Conservation (phyloP, 2,888 invertebrate genomes). For the Euzophera pinguis region DNA sequence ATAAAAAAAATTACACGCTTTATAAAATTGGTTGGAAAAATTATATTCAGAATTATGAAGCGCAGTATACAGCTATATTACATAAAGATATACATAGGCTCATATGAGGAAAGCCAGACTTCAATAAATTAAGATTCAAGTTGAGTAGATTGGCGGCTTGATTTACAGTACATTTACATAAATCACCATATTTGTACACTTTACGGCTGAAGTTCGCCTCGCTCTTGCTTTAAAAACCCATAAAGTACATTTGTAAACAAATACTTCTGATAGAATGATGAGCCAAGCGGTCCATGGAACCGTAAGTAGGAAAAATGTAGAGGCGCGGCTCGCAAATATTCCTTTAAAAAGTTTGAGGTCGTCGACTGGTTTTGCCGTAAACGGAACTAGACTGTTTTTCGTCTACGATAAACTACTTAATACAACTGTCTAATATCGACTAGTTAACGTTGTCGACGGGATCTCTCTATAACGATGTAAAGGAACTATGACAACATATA, state of each 20-base stretch:
- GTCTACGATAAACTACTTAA: too few species aligned
- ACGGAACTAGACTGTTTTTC: too few species aligned
- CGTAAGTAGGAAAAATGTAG: constrained; percentile 9
- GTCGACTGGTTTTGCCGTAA: too few species aligned
- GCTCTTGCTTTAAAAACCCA: constrained; percentile 1
- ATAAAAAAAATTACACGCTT: too few species aligned
- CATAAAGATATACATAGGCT: too few species aligned
- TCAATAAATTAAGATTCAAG: not conserved
- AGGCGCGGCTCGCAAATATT: not conserved
- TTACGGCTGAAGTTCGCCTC: not conserved
- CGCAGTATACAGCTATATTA: too few species aligned
- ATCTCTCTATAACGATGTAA: too few species aligned
- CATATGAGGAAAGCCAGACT: not conserved
- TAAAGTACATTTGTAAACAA: constrained; percentile 8
- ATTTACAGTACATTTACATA: constrained; percentile 1
- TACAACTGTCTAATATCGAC: too few species aligned
- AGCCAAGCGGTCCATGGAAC: not conserved
- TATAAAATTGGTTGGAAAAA: too few species aligned
- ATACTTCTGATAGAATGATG: constrained; percentile 8
- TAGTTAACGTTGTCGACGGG: too few species aligned
- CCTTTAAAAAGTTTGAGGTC: not conserved
- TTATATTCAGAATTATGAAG: too few species aligned
- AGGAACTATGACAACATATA: too few species aligned
- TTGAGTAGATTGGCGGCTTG: not conserved
- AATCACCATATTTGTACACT: constrained; percentile 3